Evolutionary conservation across 53 echinoderm and acorn worm species (phyloP), one percentile per base, ranked within the genome.

Genomic region (Actinopyga echinites): DNA sequence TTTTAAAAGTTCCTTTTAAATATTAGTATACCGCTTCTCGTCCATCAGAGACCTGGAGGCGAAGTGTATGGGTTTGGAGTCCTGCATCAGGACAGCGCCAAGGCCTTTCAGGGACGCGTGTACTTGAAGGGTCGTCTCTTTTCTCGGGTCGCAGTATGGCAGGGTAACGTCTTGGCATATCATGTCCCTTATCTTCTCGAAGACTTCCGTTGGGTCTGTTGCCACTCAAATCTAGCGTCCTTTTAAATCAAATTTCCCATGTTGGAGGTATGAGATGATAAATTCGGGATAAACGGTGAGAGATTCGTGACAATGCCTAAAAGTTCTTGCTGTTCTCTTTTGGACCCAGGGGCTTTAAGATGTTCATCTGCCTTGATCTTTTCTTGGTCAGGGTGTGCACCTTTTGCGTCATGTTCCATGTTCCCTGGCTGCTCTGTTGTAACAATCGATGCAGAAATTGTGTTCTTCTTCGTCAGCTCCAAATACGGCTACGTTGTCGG

Each of bases 21-120:
- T 89, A 49, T 88, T 88, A 4, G 84, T 77, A 30, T 88, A 88
- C 64, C 89, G 30, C 58, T 84, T 77, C 42, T 88, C 84, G 30
- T 84, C 89, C 13, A 55, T 88, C 35, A 88, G 49, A 17, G 89
- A 7, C 66, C 80, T 85, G 28, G 69, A 80, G 28, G 59, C 56
- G 32, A 84, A 89, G 8, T 65, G 25, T 34, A 89, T 67, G 33
- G 84, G 77, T 22, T 83, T 63, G 20, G 65, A 40, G 58, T 88
- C 83, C 63, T 88, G 88, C 23, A 75, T 58, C n/a, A 88, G 57
- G 13, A 65, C 88, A 12, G 83, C 88, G 7, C 83, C 88, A 20
- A 88, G 52, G 19, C 83, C 88, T 36, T 66, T 84, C 24, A 53
- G 42, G 12, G 84, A 89, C 15, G 89, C 89, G 57, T 89, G 78